These are phyloP conservation scores for Pocillopora meandrina DNA, from an alignment of 92 coral and sea anemone species.

Conservation along the genomic window DNA sequence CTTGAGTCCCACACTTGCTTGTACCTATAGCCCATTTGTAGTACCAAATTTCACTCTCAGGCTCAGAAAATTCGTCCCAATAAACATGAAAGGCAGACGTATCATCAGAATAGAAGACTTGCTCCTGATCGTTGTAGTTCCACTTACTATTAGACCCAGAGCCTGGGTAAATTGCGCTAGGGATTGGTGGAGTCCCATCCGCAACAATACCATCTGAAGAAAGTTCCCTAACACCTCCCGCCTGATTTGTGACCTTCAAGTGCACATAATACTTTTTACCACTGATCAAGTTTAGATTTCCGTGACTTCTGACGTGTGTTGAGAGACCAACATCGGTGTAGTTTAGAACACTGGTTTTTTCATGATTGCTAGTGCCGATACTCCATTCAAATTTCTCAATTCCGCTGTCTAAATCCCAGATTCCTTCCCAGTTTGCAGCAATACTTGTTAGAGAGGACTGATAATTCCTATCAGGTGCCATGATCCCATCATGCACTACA, in stretches of 20 bases:
- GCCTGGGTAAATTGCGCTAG: conserved; percentile 64
- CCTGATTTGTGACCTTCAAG: conserved; percentile 72
- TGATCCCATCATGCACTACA: conserved; percentile 87
- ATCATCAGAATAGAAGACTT: conserved; percentile 54
- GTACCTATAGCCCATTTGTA: conserved; percentile 96
- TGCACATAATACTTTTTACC: conserved; percentile 77
- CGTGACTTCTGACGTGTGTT: conserved; percentile 74
- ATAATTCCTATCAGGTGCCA: conserved; percentile 84
- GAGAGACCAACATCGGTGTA: conserved; percentile 79
- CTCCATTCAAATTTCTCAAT: conserved; percentile 88
- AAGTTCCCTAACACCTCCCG: conserved; percentile 69
- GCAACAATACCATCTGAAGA: conserved; percentile 81
- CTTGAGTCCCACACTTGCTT: conserved; percentile 81
- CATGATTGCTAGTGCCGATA: conserved; percentile 56
- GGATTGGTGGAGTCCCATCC: conserved; percentile 78
- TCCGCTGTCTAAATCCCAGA: conserved; percentile 92
- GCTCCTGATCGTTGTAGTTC: conserved; percentile 33
- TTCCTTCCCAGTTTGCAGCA: conserved; percentile 96
- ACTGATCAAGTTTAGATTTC: conserved; percentile 51
- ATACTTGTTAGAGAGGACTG: conserved; percentile 74
- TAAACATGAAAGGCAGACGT: conserved; percentile 57
- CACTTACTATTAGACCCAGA: conserved; percentile 40
- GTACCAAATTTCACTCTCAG: conserved; percentile 89
- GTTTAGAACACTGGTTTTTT: conserved; percentile 51
- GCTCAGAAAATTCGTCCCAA: conserved; percentile 77